Evolutionary conservation across 2,113 vertebrate genomes (phyloP), one percentile per base, ranked within the genome.

Genomic region (Thryonomys swinderianus): DNA sequence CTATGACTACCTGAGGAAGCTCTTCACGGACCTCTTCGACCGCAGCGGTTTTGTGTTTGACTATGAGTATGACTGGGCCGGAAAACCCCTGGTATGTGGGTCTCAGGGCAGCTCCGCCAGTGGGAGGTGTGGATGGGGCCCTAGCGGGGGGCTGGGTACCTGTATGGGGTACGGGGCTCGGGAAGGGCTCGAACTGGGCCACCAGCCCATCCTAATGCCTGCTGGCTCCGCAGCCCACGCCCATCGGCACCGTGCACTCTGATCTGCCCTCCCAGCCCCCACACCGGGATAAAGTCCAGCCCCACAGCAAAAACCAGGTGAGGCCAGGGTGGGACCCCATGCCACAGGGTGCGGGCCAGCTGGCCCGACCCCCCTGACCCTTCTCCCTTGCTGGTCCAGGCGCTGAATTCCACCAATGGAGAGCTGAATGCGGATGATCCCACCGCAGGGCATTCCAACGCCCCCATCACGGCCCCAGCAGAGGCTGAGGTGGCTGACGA

Each of bases 21-120:
- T 99, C 97, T 99, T 99, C 98, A 99, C 99, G 0, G 99, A 99
- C 98, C 98, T 99, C 88, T 99, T 99, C 0, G 99, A 99, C 98
- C 99, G 99, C 96, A 99, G 99, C 1, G 99, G 99, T 97, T 99
- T 99, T 5, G 98, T 99, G 97, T 99, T 99, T 67, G 99, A 99
- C 98, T 99, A 99, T 0, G 99, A 99, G 97, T 99, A 99, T 5
- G 99, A 99, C 98, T 99, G 99, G 99, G 99, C 99, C 21, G 99
- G 99, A 97, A 99, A 99, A 95, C 99, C 99, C 2, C 98, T 99
- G 92, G 99, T 99, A 98, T 8, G 30, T 20, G 7, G 48, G 8
- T n/a, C 32, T 0, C 48, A 66, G 34, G 20, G 14, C 2, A 20
- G 3, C 0, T 9, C 34, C 17, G 3, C 71, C 16, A 6, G 61